phyloP scores from a whole-genome alignment of 1,140 invertebrate genomes.

The Procambarus clarkii region DNA sequence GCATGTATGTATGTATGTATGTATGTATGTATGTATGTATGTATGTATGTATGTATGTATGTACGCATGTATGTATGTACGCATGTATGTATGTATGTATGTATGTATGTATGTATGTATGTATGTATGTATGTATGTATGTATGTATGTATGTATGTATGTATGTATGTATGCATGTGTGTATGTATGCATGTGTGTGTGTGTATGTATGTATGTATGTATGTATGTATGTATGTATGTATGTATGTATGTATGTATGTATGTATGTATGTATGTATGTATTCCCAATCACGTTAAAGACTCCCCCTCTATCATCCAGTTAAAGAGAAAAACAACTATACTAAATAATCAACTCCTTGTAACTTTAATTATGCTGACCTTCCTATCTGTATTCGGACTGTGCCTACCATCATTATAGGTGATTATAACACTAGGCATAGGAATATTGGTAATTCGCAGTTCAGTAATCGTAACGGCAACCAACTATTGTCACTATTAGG shows the following conservation, averaged over 20 bases:
- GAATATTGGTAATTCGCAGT: too few relatives aligned
- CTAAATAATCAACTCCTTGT: too few relatives aligned
- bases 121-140: not conserved
- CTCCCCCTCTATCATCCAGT: too few relatives aligned
- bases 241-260: conserved; percentile 6
- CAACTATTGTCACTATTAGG: too few relatives aligned
- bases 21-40: conserved; percentile 19
- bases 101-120: not conserved
- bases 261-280: too few relatives aligned
- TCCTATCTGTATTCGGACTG: too few relatives aligned
- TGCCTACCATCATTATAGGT: too few relatives aligned
- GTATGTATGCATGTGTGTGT: conserved; percentile 10
- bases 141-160: not conserved
- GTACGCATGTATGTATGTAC: not conserved
- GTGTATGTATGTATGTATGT: conserved; percentile 11
- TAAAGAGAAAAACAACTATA: too few relatives aligned
- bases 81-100: not conserved
- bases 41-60: conserved; percentile 1
- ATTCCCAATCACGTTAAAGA: too few relatives aligned
- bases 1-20: conserved; percentile 16
- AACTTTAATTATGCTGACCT: too few relatives aligned
- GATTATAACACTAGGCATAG: too few relatives aligned
- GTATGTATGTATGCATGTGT: conserved; percentile 10
- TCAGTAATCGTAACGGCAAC: too few relatives aligned
- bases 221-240: conserved; percentile 10